Conservation (phyloP, 2,888 invertebrate genomes). For the Ichneumoninae sp. region DNA sequence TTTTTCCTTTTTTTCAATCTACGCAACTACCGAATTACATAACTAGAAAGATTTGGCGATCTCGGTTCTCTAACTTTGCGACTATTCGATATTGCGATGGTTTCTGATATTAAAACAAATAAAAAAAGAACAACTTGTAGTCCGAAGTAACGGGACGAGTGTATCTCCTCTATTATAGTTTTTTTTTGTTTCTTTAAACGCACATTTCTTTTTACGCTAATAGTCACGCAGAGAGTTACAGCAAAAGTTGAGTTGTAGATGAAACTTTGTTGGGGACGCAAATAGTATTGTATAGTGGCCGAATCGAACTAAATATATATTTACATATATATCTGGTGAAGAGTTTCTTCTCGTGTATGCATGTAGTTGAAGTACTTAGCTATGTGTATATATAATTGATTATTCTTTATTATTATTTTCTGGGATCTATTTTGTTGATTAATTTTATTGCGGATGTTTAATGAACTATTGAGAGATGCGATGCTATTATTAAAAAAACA, state of each 20-base stretch:
- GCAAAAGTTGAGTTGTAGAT: slow-evolving; percentile 56
- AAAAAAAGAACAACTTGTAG: slow-evolving; percentile 14
- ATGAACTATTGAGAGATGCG: slow-evolving; percentile 26
- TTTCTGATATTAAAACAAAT: slow-evolving; percentile 36
- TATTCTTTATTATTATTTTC: slow-evolving; percentile 31
- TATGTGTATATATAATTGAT: slow-evolving; percentile 62
- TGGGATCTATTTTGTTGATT: slow-evolving; percentile 54
- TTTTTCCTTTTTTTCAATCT: slow-evolving; percentile 57
- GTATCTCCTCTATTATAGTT: slow-evolving; percentile 56
- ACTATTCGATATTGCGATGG: slow-evolving; percentile 32
- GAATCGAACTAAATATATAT: slow-evolving; percentile 35
- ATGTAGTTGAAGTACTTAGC: slow-evolving; percentile 66
- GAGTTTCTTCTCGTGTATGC: slow-evolving; percentile 66
- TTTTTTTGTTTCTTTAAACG: slow-evolving; percentile 43
- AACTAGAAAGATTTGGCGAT: slow-evolving; percentile 73
- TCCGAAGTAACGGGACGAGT: slow-evolving; percentile 56
- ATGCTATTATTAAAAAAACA: neutral
- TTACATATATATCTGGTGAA: slow-evolving; percentile 57
- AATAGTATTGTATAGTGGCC: slow-evolving; percentile 55
- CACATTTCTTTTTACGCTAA: slow-evolving; percentile 57
- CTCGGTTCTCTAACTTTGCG: slow-evolving; percentile 70
- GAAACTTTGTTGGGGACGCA: slow-evolving; percentile 61
- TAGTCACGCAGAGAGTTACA: slow-evolving; percentile 63
- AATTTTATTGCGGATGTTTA: slow-evolving; percentile 42
- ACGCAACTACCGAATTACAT: slow-evolving; percentile 69